Base-by-base conservation (phyloP, 2,113 vertebrate species). In the Grus americana region DNA sequence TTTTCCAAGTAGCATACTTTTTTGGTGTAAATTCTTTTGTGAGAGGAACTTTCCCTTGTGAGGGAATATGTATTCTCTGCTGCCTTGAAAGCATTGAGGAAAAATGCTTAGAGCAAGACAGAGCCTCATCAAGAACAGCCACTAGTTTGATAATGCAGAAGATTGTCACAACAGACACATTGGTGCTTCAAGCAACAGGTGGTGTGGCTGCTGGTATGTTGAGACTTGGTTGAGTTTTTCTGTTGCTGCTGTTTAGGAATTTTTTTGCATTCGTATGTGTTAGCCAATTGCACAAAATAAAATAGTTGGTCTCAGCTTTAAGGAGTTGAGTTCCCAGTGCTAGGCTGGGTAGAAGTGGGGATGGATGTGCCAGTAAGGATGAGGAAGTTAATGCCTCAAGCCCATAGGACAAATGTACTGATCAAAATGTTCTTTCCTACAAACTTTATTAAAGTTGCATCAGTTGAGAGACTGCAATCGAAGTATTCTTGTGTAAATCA, bases 401-500 rank as follows among this genome's bases (percentile, higher is more conserved):
- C 55, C 59, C 5, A 3, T 49, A 46, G 63, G 40, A 88, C 44
- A 61, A 65, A 52, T 5, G 3, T 26, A 20, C 54, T 58, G n/a
- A 40, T 58, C 42, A 67, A 66, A 86, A n/a, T 50, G 6, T 47
- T 46, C 30, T 78, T 57, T 70, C 22, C 49, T 76, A 19, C 36
- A 36, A 61, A n/a, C 7, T 65, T 63, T 83, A 63, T 1, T 30
- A 90, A 36, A 50, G 29, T 62, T 80, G 22, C 36, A 55, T 50
- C 34, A 44, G 8, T 5, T 70, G 24, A 36, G 72, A 90, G 72
- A 38, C 57, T 71, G 68, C 26, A 62, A 3, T 47, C 0, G 0
- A 67, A 71, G 57, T 67, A 24, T 24, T 86, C 42, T 78, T 55
- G 49, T 59, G 23, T 78, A 36, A 89, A 61, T 47, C 32, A 15